These are phyloP conservation scores for Notoglanidium macrostoma DNA, from an alignment of 2,797 vertebrate genomes.

Conservation along the genomic window DNA sequence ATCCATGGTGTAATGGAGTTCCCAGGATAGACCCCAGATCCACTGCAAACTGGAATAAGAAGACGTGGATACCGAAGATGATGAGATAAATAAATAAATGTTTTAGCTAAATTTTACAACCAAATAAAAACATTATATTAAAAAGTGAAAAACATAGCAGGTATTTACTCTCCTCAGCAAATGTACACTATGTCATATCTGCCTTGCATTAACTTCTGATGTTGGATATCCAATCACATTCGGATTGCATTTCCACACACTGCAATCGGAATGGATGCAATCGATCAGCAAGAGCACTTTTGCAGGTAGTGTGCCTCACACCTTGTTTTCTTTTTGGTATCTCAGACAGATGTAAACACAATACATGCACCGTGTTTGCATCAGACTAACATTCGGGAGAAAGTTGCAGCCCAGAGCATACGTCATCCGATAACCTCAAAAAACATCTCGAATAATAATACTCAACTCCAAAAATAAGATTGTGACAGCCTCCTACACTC, in stretches of 20 bases:
- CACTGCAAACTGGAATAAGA: neutral
- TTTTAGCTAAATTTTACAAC: neutral
- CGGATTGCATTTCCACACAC: neutral
- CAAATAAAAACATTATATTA: neutral
- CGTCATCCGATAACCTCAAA: conserved; percentile 8
- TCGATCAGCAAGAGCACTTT: neutral
- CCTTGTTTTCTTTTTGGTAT: neutral
- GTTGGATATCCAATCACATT: neutral
- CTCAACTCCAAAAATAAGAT: conserved; percentile 17
- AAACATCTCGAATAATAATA: conserved; percentile 22
- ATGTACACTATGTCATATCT: neutral
- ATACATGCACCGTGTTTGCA: neutral
- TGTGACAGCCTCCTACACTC: conserved; percentile 25
- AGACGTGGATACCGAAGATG: neutral
- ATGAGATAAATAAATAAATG: neutral
- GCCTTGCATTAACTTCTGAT: neutral
- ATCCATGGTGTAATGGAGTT: neutral
- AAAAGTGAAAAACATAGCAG: too few relatives aligned
- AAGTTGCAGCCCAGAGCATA: conserved; percentile 2
- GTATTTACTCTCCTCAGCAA: too few relatives aligned
- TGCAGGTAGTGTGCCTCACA: neutral
- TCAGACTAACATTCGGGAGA: neutral
- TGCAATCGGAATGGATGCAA: neutral
- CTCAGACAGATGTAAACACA: conserved; percentile 5
- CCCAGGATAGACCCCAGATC: neutral